Conservation (phyloP, 2,797 vertebrate genomes). For the Sebastes itinus region DNA sequence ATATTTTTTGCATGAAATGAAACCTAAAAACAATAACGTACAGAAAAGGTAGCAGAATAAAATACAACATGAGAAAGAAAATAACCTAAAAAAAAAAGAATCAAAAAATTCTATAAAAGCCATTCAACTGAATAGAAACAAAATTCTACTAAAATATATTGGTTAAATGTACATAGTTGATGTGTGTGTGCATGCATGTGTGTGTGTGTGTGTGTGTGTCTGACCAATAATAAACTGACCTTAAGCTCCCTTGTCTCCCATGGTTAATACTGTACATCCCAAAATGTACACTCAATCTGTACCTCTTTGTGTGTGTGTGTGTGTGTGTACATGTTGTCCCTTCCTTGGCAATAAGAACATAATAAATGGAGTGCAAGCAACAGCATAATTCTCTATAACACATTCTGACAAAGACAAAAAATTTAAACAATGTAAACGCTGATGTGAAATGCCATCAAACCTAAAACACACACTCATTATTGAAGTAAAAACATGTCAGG, state of each 20-base stretch:
- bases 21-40: conserved; percentile 74
- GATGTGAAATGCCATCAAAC: conserved; percentile 71
- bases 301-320: conserved; percentile 40
- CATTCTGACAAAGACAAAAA: conserved; percentile 64
- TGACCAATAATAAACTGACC: conserved; percentile 71
- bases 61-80: conserved; percentile 75
- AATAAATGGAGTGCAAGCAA: conserved; percentile 77
- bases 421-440: conserved; percentile 74
- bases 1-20: conserved; percentile 77
- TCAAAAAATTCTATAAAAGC: conserved; percentile 67
- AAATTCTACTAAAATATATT: conserved; percentile 73
- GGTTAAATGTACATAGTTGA: conserved; percentile 76
- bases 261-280: conserved; percentile 68
- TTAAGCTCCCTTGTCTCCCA: conserved; percentile 56
- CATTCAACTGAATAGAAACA: conserved; percentile 69
- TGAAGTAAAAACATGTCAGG: conserved; percentile 37
- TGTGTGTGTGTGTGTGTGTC: conserved; percentile 19
- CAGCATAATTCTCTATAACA: conserved; percentile 64
- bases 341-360: conserved; percentile 76
- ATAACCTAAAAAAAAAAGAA: conserved; percentile 43
- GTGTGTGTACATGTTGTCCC: conserved; percentile 53
- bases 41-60: conserved; percentile 76
- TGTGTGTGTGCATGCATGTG: conserved; percentile 24
- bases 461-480: conserved; percentile 41
- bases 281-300: conserved; percentile 67